Conservation (phyloP, 2,888 invertebrate genomes). For the Periphyllus acericola region DNA sequence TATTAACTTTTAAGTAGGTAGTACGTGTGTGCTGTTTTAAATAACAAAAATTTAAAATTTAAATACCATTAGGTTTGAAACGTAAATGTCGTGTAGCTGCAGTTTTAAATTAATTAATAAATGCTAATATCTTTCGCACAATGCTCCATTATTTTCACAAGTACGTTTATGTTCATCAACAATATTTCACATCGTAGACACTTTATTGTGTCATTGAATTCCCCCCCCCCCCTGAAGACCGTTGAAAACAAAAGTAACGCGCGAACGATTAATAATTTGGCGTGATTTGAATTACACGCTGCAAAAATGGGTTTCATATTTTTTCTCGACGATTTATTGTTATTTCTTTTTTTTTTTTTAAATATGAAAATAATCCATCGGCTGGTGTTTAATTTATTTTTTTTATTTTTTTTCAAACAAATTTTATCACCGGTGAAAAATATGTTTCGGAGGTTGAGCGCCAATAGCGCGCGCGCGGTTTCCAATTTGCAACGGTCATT, state of each 20-base stretch:
- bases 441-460: conserved; percentile 4
- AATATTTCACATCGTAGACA: background rate
- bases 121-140: background rate
- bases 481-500: conserved; percentile 47
- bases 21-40: background rate
- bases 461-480: background rate
- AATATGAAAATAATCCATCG: conserved; percentile 4
- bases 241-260: background rate
- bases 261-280: background rate
- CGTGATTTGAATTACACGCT: background rate
- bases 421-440: conserved; percentile 28
- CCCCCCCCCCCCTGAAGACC: background rate
- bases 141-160: background rate
- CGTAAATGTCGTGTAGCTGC: background rate
- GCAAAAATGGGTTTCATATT: background rate
- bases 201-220: background rate
- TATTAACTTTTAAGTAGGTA: background rate
- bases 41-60: background rate
- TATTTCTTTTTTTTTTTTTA: background rate
- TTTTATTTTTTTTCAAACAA: conserved; percentile 17
- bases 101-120: background rate
- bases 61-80: background rate
- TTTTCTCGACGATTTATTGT: conserved; percentile 7
- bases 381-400: too few species aligned
- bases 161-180: background rate